Percentiles rank a stretch among this genome's conserved stretches.
Conservation (phyloP, 2,797 vertebrate genomes). For the Muscicapa striata region DNA sequence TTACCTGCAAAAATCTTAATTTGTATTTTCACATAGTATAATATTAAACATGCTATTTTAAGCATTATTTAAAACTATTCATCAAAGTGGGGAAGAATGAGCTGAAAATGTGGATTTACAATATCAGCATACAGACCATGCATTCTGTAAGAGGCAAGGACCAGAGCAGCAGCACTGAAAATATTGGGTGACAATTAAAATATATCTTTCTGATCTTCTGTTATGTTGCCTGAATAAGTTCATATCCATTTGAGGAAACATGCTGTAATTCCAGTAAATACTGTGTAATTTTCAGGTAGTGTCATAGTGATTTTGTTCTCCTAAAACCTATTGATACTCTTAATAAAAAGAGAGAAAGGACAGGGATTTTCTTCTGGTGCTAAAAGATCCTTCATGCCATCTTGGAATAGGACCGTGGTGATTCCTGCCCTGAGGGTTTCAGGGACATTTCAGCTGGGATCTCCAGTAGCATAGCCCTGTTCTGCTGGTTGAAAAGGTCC, state of each 20-base stretch:
- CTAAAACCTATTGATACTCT: background rate
- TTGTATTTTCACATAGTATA: background rate
- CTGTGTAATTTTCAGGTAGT: background rate
- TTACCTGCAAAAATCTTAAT: background rate
- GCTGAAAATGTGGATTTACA: background rate
- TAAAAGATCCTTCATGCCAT: background rate
- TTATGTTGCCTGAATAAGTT: background rate
- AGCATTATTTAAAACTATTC: background rate
- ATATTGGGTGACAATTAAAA: background rate
- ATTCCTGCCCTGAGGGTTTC: background rate
- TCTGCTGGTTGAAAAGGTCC: background rate
- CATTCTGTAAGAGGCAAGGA: background rate
- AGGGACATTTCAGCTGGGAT: background rate
- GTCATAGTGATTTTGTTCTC: background rate
- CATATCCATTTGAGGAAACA: background rate
- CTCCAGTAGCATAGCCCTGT: fast-evolving
- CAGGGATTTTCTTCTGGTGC: background rate
- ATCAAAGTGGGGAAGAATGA: background rate
- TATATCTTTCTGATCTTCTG: conserved; percentile 6
- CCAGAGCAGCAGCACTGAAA: background rate
- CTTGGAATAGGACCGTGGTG: background rate
- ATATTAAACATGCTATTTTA: background rate
- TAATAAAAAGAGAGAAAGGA: background rate
- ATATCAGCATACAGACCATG: background rate
- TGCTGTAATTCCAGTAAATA: conserved; percentile 12